Evolutionary conservation across 2,113 vertebrate species (phyloP), one percentile per base, ranked within the genome.

Genomic region (Dipodomys spectabilis): DNA sequence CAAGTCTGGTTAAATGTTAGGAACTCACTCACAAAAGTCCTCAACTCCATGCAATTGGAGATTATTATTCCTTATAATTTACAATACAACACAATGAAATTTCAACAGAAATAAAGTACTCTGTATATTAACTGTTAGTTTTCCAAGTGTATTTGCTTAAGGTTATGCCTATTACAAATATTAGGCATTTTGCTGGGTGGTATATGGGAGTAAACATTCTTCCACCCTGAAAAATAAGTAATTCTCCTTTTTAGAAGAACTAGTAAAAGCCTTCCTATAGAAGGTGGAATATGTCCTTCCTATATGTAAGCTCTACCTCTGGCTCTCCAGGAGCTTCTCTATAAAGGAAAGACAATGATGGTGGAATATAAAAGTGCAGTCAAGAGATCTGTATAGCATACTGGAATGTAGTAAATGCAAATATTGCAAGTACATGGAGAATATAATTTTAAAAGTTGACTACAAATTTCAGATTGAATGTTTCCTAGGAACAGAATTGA

Each of bases 41-140:
- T 44, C 25, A 77, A 80, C 1, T 1, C 53, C 44, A 30, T 79
- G 8, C 4, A 79, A 86, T 3, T 53, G 68, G n/a, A 23, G 5
- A 25, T 67, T 7, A 65, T 45, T 45, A 25, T 62, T 44, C 25
- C 28, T 90, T 85, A 39, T 0, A 65, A 16, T 32, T 91, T 83
- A 65, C 13, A 23, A 2, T 27, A n/a, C 2, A 67, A 67, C 78
- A 45, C 8, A 1, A 19, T 82, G 64, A 94, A 80, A 11, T 15
- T 28, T 83, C 67, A 91, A 71, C 22, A 73, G 92, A 87, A 22
- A 57, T 72, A 94, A 81, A 65, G 45, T 49, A n/a, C 12, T 67
- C 2, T 75, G 65, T 44, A 57, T 35, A 75, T 60, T 20, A 73
- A 32, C 8, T 32, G 30, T 53, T 86, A 45, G 84, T 77, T 88